Conservation (phyloP, 2,888 invertebrate genomes). For the Oscheius onirici region DNA sequence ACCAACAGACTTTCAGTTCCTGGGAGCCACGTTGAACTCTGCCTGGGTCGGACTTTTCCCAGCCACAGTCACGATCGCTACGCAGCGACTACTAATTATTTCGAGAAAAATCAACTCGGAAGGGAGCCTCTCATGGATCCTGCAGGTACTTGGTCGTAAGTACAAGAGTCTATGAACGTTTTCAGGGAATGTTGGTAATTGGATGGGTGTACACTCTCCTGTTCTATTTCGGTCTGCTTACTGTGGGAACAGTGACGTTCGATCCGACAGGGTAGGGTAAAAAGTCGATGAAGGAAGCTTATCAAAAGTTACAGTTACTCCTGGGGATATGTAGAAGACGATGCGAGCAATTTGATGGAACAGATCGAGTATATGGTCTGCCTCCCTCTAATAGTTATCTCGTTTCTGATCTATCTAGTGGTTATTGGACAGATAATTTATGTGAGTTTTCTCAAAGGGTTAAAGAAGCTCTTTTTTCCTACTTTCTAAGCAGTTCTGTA, state of each 20-base stretch:
- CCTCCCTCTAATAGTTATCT: background rate
- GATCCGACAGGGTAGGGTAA: constrained; percentile 10
- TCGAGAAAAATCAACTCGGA: background rate
- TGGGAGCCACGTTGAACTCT: constrained; percentile 9
- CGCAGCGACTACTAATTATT: constrained; percentile 5
- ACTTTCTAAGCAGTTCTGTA: too few species aligned
- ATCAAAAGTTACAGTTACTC: constrained; percentile 19
- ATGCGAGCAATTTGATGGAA: background rate
- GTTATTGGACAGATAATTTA: background rate
- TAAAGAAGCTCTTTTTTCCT: too few species aligned
- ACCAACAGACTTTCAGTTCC: background rate
- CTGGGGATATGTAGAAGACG: constrained; percentile 9
- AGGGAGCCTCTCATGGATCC: background rate
- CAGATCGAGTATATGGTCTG: background rate
- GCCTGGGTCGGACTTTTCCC: constrained; percentile 28
- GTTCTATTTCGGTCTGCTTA: background rate
- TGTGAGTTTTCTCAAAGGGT: too few species aligned
- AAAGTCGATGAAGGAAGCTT: background rate
- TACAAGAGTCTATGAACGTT: background rate
- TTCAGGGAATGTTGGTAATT: constrained; percentile 2
- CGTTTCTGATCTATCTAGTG: constrained; percentile 3
- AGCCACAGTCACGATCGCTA: constrained; percentile 3
- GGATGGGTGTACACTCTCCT: constrained; percentile 12
- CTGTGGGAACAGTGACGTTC: constrained; percentile 11
- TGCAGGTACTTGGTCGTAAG: background rate